phyloP scores from a whole-genome alignment of 2,113 vertebrate species.

The Psettodes erumei region DNA sequence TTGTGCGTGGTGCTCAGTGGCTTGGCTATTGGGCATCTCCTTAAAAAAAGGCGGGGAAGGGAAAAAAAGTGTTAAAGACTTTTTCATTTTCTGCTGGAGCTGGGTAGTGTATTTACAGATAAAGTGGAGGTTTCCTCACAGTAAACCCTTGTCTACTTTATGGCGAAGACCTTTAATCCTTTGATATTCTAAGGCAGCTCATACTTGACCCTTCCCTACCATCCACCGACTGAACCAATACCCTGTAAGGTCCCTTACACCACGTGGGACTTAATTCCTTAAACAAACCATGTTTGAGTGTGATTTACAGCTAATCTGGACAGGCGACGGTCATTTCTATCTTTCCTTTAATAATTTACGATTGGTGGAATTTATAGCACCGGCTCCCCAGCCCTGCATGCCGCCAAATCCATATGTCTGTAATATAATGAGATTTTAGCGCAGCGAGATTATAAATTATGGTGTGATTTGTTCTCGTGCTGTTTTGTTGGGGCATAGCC shows the following conservation, averaged over 20 bases:
- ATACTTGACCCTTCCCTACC: constrained; percentile 53
- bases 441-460: constrained; percentile 80
- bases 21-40: not conserved
- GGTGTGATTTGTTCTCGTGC: constrained; percentile 79
- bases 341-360: constrained; percentile 81
- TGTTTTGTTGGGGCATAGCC: constrained; percentile 78
- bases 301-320: constrained; percentile 77
- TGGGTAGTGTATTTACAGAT: constrained; percentile 24
- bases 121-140: constrained; percentile 1
- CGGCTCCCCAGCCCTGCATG: constrained; percentile 62
- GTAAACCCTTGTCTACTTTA: constrained; percentile 28
- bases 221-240: constrained; percentile 46
- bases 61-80: not conserved
- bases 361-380: constrained; percentile 75
- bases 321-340: constrained; percentile 75
- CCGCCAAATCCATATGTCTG: constrained; percentile 77
- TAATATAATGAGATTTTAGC: constrained; percentile 84
- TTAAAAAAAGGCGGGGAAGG: constrained; percentile 5
- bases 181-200: constrained; percentile 59
- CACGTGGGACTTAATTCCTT: constrained; percentile 75
- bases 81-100: not conserved
- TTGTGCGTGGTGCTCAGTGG: constrained; percentile 19
- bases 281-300: constrained; percentile 76
- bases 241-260: constrained; percentile 51
- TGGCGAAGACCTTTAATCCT: constrained; percentile 46